Evolutionary conservation across 2,888 invertebrate species (phyloP).

Genomic region (Megaustenia siamemsis): DNA sequence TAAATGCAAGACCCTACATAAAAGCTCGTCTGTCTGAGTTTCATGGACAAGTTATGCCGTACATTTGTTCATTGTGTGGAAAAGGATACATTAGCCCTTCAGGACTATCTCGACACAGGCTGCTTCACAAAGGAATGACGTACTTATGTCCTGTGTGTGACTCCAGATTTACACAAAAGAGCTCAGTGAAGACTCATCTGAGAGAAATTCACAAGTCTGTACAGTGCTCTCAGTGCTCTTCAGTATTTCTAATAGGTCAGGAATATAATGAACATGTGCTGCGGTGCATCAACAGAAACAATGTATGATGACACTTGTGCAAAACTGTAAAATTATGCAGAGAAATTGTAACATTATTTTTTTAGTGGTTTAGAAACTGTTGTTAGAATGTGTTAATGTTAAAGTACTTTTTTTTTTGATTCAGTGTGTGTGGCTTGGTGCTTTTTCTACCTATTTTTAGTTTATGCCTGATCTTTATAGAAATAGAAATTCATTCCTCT

Average conservation of each 20-base stretch:
- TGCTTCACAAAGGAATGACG: slow-evolving; percentile 37
- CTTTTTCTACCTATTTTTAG: too few species aligned
- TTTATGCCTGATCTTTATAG: too few species aligned
- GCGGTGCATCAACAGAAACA: slow-evolving; percentile 19
- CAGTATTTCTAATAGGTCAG: slow-evolving; percentile 24
- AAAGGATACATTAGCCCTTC: slow-evolving; percentile 43
- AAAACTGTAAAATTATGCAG: too few species aligned
- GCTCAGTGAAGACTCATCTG: slow-evolving; percentile 44
- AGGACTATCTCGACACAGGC: slow-evolving; percentile 38
- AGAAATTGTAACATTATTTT: too few species aligned
- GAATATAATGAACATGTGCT: slow-evolving; percentile 29
- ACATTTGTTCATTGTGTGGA: slow-evolving; percentile 36
- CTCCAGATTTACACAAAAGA: slow-evolving; percentile 37
- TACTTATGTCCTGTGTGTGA: slow-evolving; percentile 48
- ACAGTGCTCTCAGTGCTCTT: slow-evolving; percentile 28
- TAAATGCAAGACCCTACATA: neutral
- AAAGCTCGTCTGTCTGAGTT: slow-evolving; percentile 14
- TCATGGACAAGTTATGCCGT: slow-evolving; percentile 28
- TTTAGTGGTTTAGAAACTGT: too few species aligned
- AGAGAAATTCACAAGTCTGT: slow-evolving; percentile 26
- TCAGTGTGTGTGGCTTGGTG: too few species aligned
- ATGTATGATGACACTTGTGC: too few species aligned
- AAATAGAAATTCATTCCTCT: too few species aligned
- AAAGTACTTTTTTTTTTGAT: too few species aligned
- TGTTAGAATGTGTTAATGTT: too few species aligned